Percentiles rank a stretch among this genome's conserved stretches.
Evolutionary conservation across 1,140 invertebrate genomes (phyloP).

Genomic region (Phthorimaea operculella): DNA sequence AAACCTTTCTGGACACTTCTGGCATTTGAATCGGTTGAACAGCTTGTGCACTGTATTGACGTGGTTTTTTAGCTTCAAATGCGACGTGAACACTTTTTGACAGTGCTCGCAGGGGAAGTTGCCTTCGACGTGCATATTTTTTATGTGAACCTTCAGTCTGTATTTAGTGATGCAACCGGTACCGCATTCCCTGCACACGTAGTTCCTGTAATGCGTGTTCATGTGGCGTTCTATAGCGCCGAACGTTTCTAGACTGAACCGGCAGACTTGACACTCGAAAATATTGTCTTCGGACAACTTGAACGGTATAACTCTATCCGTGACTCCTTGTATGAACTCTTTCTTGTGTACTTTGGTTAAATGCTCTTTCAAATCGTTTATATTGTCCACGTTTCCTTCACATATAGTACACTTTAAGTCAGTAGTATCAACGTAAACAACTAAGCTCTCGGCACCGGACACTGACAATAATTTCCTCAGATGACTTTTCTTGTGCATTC

Average conservation of each 20-base stretch:
- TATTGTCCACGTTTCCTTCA: constrained; percentile 21
- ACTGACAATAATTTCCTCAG: constrained; percentile 29
- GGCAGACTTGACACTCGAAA: constrained; percentile 46
- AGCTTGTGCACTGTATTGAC: constrained; percentile 46
- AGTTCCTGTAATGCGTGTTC: constrained; percentile 56
- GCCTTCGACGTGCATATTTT: constrained; percentile 45
- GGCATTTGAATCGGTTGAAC: constrained; percentile 40
- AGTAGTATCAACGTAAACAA: constrained; percentile 47
- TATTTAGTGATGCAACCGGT: constrained; percentile 54
- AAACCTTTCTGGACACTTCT: constrained; percentile 47
- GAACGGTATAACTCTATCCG: constrained; percentile 48
- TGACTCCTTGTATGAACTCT: constrained; percentile 32
- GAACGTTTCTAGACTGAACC: constrained; percentile 51
- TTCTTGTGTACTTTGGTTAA: constrained; percentile 42
- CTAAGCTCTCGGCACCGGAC: constrained; percentile 41
- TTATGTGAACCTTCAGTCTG: constrained; percentile 47
- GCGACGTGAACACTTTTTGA: constrained; percentile 38
- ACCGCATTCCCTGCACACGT: constrained; percentile 54
- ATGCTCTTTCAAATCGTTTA: constrained; percentile 46
- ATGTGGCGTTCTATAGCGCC: constrained; percentile 56
- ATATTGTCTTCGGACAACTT: constrained; percentile 29
- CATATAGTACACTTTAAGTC: constrained; percentile 43
- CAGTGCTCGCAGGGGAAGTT: constrained; percentile 44
- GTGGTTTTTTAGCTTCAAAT: constrained; percentile 52
- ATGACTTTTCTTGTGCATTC: constrained; percentile 32